Evolutionary conservation across 2,888 invertebrate species (phyloP), one percentile per base, ranked within the genome.

Genomic region (Lumbricus terrestris): DNA sequence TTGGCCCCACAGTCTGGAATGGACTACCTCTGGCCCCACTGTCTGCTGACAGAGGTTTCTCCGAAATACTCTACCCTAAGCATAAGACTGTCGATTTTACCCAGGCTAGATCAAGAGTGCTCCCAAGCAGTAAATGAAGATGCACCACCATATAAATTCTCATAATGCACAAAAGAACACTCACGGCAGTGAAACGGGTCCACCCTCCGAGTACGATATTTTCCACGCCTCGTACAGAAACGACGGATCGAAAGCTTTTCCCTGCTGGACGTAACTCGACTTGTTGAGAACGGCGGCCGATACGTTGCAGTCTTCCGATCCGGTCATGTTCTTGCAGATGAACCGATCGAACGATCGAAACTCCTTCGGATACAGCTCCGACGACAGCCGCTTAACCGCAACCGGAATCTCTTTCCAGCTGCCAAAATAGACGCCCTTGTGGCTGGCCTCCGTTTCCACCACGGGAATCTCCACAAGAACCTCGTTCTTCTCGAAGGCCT

Each of bases 351-450:
- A 85, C 3, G 34, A 85, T 2, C 85, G 8, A 85, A 85, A 85
- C 37, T 85, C 85, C 34, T 85, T 85, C 37, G 85, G 85, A 85
- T 35, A 85, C 13, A 15, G 37, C n/a, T 85, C 85, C 4, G 85
- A 85, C 85, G 85, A 85, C 20, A 85, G 23, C 20, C 85, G 85
- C 37, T 85, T 85, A 6, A 85, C 85, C 15, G 85, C 85, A 85
- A 85, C 15, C 16, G 85, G 85, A 85, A 35, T 85, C 29, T 85
- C 85, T 34, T 85, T 85, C 85, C 85, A 85, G 37, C n/a, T 85
- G 85, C 85, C 85, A 23, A 85, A 85, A 85, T 85, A 85, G 18
- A 85, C 85, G 16, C 85, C 85, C 16, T 85, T 85, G 23, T 18
- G 34, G 85, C 34, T 37, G 34, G 85, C 85, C 0, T 34, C 85